These are phyloP conservation scores for Dexiosoma caninum DNA, from an alignment of 2,888 invertebrate species.

Conservation along the genomic window DNA sequence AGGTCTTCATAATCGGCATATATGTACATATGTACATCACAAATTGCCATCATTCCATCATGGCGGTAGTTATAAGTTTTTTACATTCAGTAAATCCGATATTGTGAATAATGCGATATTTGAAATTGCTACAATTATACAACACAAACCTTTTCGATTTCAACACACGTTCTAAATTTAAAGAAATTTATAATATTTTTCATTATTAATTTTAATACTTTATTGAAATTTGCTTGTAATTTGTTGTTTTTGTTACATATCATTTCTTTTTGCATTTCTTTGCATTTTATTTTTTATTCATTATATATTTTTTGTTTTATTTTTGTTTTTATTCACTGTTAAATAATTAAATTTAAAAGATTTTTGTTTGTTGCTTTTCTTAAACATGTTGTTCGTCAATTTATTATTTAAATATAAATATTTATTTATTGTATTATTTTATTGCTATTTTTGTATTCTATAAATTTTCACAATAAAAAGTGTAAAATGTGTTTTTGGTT, in stretches of 20 bases:
- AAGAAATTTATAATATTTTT: not conserved
- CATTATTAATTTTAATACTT: conserved; percentile 52
- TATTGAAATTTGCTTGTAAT: conserved; percentile 52
- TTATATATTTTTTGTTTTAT: conserved; percentile 56
- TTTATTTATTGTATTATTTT: conserved; percentile 58
- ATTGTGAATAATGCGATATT: no score
- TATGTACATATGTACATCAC: no score
- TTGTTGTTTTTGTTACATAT: conserved; percentile 49
- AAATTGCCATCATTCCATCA: no score
- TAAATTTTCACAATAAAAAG: conserved; percentile 52
- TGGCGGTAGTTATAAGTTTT: no score
- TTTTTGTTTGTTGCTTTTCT: conserved; percentile 18
- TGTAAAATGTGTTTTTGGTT: conserved; percentile 48
- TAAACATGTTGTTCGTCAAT: conserved; percentile 30
- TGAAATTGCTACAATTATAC: no score
- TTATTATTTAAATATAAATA: conserved; percentile 44
- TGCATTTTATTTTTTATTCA: conserved; percentile 16
- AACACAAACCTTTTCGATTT: no score
- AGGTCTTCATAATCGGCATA: no score
- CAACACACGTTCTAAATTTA: no score
- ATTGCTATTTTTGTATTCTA: conserved; percentile 56
- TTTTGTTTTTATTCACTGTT: conserved; percentile 30
- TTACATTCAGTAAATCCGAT: no score
- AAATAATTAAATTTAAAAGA: conserved; percentile 12
- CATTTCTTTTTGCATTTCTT: conserved; percentile 27